Conservation (phyloP, 2,113 vertebrate species). For the Scomber colias region DNA sequence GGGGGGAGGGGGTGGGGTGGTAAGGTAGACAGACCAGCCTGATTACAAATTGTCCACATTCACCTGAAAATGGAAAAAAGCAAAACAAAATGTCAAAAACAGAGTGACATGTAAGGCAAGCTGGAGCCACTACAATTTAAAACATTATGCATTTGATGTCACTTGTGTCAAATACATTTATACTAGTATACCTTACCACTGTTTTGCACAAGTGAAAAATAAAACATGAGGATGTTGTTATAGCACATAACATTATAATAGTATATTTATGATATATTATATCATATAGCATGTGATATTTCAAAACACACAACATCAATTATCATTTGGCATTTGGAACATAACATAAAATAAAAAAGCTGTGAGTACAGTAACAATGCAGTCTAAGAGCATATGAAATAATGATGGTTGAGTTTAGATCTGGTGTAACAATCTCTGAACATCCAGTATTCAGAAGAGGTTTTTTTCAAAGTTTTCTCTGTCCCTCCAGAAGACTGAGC, state of each 20-base stretch:
- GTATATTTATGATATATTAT: no score
- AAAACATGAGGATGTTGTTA: background rate
- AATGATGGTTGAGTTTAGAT: background rate
- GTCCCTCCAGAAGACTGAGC: constrained; percentile 35
- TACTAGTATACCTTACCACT: background rate
- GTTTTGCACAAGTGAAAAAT: background rate
- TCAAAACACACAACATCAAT: no score
- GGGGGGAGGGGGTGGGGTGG: background rate
- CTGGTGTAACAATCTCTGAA: constrained; percentile 2
- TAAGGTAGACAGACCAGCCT: constrained; percentile 39
- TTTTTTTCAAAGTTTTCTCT: constrained; percentile 27
- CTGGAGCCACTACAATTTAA: background rate
- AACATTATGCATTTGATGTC: background rate
- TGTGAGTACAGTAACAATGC: background rate
- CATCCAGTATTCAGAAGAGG: constrained; percentile 1
- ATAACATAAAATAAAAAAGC: background rate
- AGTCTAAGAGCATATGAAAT: background rate
- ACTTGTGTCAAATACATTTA: background rate
- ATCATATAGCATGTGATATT: no score
- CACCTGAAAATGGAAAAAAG: constrained; percentile 16
- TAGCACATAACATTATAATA: background rate
- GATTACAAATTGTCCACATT: constrained; percentile 53
- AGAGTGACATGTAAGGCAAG: constrained; percentile 1
- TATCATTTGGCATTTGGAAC: background rate
- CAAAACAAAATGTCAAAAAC: constrained; percentile 1